Evolutionary conservation across 2,888 invertebrate genomes (phyloP).

Genomic region (Lasioglossum malachurum): DNA sequence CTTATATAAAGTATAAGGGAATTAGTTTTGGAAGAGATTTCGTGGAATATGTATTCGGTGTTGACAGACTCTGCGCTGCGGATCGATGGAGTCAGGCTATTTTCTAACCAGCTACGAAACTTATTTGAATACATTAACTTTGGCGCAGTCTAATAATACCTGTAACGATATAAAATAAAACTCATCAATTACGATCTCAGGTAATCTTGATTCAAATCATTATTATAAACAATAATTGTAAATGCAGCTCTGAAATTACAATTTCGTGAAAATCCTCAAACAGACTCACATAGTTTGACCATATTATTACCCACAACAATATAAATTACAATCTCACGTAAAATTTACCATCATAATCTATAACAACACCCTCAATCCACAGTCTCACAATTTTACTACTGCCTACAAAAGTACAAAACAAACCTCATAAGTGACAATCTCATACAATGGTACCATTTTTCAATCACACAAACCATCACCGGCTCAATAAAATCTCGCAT

Average conservation of each 20-base stretch:
- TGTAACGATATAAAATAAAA: neutral
- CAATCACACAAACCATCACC: neutral
- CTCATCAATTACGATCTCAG: neutral
- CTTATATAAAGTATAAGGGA: neutral
- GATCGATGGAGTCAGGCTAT: neutral
- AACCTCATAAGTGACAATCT: neutral
- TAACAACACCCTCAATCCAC: neutral
- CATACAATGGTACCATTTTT: neutral
- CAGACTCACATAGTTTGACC: neutral
- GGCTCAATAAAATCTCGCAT: neutral
- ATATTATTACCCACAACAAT: neutral
- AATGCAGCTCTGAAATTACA: neutral
- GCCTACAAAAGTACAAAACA: neutral
- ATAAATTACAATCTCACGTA: neutral
- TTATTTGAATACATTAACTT: neutral
- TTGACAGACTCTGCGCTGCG: neutral
- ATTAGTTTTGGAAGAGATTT: conserved; percentile 1
- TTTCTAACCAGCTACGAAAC: neutral
- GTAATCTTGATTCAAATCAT: neutral
- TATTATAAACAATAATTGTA: neutral
- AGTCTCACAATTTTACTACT: neutral
- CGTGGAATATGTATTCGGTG: neutral
- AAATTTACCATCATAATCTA: too few species aligned
- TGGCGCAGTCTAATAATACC: neutral
- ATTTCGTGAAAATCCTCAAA: neutral